Evolutionary conservation across 2,113 vertebrate genomes (phyloP).

Genomic region (Ophthalmotilapia sp.): DNA sequence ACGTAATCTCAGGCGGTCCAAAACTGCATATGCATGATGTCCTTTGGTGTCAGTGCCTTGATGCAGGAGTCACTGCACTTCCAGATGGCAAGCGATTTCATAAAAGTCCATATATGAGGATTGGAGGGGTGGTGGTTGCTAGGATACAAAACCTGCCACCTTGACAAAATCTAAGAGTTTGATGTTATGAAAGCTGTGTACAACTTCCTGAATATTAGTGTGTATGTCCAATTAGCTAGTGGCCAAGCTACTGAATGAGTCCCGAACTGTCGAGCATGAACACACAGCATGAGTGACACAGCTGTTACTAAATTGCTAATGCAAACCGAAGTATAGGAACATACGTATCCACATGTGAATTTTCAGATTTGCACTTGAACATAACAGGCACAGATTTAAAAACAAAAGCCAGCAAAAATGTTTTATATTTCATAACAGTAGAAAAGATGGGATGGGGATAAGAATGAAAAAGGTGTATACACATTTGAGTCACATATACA

Average conservation of each 20-base stretch:
- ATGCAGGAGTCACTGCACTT: background rate
- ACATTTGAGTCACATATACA: background rate
- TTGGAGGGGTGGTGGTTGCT: background rate
- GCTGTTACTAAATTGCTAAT: background rate
- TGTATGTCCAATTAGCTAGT: background rate
- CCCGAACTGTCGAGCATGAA: background rate
- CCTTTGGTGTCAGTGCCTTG: background rate
- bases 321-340: background rate
- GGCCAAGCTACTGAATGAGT: background rate
- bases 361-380: background rate
- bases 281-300: background rate
- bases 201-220: background rate
- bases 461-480: background rate
- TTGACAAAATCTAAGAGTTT: background rate
- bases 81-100: background rate
- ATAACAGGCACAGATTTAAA: background rate
- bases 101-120: background rate
- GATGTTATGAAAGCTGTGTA: background rate
- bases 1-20: background rate
- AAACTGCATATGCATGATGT: background rate
- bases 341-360: rapidly evolving
- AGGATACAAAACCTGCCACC: background rate
- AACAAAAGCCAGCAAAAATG: background rate
- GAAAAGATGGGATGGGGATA: background rate
- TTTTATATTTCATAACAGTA: background rate